Base-by-base conservation (phyloP, 2,797 vertebrate genomes). In the Phalanger gymnotis region DNA sequence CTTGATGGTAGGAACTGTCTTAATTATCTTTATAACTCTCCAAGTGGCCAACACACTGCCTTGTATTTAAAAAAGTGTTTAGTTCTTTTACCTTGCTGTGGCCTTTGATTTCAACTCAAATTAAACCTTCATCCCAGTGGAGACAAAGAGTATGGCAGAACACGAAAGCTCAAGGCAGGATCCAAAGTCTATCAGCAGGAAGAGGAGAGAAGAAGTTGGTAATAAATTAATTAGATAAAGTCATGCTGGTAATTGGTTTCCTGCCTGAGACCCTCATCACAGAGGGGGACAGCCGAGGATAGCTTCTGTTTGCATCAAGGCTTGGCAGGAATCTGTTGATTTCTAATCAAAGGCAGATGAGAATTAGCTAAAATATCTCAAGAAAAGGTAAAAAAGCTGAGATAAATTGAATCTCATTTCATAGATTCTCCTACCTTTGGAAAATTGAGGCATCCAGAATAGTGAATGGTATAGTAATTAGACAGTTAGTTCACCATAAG, bases 171-270 rank as follows among this genome's bases (percentile, higher is more conserved):
- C 40, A 81, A 81, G 40, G 40, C 73, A 47, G 22, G 47, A 25
- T 81, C 40, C 9, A 81, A 81, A 81, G 40, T 81, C 73, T 81
- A 81, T 81, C 40, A 81, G 73, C 40, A 47, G 73, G 73, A 81
- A 81, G 22, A 47, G 9, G 9, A 81, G 40, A 81, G 40, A 73
- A 40, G n/a, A 81, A 81, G 73, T 81, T 81, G 40, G 22, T 27
- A 81, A 81, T 81, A 81, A 81, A 81, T 81, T 47, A 81, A 81
- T 81, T 81, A 81, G 73, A 81, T 81, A 81, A 81, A 81, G 73
- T 81, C 73, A 81, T 81, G 40, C 73, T 81, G 73, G 40, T 81
- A 81, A 47, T 81, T 81, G 73, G 40, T 81, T 81, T 81, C 40
- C 73, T 81, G n/a, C 22, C 40, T 81, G 73, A 81, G 22, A 81